Evolutionary conservation across 2,113 vertebrate species (phyloP).

Genomic region (Scomber japonicus): DNA sequence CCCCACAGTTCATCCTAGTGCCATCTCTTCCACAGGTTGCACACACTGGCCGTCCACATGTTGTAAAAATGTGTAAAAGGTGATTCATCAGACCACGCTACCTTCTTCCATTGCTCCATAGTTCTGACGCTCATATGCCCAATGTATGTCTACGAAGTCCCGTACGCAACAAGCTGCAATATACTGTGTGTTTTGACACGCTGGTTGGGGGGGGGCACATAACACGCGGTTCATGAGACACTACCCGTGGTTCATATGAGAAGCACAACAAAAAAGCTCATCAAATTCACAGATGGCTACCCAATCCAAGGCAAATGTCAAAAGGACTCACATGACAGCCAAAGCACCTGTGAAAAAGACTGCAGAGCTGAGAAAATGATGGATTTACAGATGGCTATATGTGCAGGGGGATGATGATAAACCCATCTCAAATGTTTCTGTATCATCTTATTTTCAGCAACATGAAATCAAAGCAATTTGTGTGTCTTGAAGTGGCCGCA

Average conservation of each 20-base stretch:
- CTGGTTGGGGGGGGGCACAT: conserved; percentile 5
- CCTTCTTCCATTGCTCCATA: too few species aligned
- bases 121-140: too few species aligned
- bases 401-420: conserved; percentile 53
- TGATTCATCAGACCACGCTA: too few species aligned
- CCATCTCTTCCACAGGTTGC: too few species aligned
- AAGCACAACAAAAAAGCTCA: conserved; percentile 38
- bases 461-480: conserved; percentile 34
- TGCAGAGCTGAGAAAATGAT: conserved; percentile 2
- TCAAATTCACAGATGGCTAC: conserved; percentile 75
- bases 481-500: neutral
- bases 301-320: conserved; percentile 79
- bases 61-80: too few species aligned
- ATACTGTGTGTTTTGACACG: too few species aligned
- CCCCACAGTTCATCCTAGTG: too few species aligned
- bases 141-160: too few species aligned
- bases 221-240: conserved; percentile 26
- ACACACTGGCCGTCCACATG: too few species aligned
- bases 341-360: conserved; percentile 65
- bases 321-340: conserved; percentile 58
- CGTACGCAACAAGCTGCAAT: too few species aligned
- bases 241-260: conserved; percentile 33
- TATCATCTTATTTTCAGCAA: conserved; percentile 51
- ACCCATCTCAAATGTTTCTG: conserved; percentile 45
- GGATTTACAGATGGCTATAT: conserved; percentile 63